These are phyloP conservation scores for Bilobella aurantiaca DNA, from an alignment of 1,140 invertebrate genomes.

Conservation along the genomic window DNA sequence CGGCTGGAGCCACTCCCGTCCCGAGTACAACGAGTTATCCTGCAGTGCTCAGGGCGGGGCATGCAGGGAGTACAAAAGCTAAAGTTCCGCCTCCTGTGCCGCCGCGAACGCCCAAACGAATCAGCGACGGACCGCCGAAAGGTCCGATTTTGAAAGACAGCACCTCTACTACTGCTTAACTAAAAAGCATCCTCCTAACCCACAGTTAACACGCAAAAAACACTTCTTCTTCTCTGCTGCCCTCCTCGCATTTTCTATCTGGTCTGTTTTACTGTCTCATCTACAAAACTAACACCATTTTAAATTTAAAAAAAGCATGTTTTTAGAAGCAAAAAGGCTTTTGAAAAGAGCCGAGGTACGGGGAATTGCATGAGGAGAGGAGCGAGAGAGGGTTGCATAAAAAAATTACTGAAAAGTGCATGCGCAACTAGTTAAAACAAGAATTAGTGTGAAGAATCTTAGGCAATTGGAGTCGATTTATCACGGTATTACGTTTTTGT, in stretches of 20 bases:
- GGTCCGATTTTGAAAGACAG: background rate
- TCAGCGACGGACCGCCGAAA: background rate
- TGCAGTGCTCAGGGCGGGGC: constrained; percentile 47
- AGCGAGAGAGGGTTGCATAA: too few relatives aligned
- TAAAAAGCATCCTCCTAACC: too few relatives aligned
- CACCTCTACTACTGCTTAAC: background rate
- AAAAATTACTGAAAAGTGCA: too few relatives aligned
- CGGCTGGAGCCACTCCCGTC: background rate
- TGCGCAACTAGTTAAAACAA: too few relatives aligned
- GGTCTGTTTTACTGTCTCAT: constrained; percentile 1
- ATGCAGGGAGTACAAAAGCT: constrained; percentile 10
- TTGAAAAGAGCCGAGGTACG: too few relatives aligned
- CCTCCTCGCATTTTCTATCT: background rate
- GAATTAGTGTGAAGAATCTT: too few relatives aligned
- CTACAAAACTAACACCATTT: background rate
- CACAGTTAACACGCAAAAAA: background rate
- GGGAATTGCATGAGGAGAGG: too few relatives aligned
- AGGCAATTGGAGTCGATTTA: too few relatives aligned
- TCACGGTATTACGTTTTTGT: background rate
- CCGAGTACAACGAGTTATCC: constrained; percentile 43
- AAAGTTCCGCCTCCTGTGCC: constrained; percentile 38
- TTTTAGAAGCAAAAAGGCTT: too few relatives aligned
- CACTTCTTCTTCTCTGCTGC: background rate
- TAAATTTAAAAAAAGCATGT: too few relatives aligned
- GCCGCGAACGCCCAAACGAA: constrained; percentile 37